Conservation (phyloP, 2,797 vertebrate species). For the Syngnathus rostellatus region DNA sequence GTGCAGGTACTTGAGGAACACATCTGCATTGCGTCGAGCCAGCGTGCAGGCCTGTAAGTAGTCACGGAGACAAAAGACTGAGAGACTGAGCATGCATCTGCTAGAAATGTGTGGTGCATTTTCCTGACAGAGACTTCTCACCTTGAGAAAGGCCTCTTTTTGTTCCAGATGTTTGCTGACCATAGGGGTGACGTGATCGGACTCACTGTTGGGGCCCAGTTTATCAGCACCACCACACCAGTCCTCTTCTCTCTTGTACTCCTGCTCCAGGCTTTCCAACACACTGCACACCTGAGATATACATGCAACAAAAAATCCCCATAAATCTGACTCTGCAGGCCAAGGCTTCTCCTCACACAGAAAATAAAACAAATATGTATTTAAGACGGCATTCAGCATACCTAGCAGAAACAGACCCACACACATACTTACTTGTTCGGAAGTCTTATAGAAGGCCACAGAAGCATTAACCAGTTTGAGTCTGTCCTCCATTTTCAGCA, state of each 20-base stretch:
- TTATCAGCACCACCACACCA: constrained; percentile 98
- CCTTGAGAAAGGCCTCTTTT: constrained; percentile 97
- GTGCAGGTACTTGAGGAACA: constrained; percentile 90
- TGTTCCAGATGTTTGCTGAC: constrained; percentile 98
- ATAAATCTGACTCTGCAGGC: background rate
- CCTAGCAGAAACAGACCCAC: background rate
- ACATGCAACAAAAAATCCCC: constrained; percentile 8
- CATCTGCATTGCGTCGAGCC: constrained; percentile 85
- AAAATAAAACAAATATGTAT: background rate
- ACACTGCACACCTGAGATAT: constrained; percentile 81
- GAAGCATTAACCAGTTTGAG: constrained; percentile 97
- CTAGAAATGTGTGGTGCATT: background rate
- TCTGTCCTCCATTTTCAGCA: constrained; percentile 98
- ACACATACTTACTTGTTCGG: constrained; percentile 79
- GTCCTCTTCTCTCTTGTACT: constrained; percentile 97
- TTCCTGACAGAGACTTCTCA: constrained; percentile 31
- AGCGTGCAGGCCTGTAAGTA: constrained; percentile 78
- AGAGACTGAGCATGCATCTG: background rate
- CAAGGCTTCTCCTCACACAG: background rate
- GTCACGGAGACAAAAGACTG: background rate
- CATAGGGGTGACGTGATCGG: constrained; percentile 95
- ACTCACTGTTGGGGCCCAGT: constrained; percentile 93
- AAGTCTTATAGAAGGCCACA: constrained; percentile 98
- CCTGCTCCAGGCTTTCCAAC: constrained; percentile 94
- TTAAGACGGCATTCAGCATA: no score